Conservation (phyloP, 1,140 invertebrate genomes). For the Cepaea nemoralis region DNA sequence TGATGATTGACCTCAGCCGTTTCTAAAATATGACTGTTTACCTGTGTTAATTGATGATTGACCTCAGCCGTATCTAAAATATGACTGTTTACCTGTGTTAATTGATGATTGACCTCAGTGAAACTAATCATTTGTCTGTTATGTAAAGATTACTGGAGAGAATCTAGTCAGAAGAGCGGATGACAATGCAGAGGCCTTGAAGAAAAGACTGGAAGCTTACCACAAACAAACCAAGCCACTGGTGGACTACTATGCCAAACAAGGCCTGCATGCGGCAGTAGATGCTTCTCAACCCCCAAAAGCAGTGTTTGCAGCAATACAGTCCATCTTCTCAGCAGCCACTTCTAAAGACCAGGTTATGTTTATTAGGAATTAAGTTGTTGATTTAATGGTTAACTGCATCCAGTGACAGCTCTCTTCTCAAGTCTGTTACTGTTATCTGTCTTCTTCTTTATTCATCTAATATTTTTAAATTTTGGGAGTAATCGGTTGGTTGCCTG, state of each 20-base stretch:
- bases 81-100: too few species aligned
- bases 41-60: too few species aligned
- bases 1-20: too few species aligned
- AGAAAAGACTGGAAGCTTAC: slow-evolving; percentile 88
- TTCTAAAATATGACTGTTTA: too few species aligned
- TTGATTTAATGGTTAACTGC: background rate
- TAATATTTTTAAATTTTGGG: too few species aligned
- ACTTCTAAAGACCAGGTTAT: slow-evolving; percentile 71
- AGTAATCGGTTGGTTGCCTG: too few species aligned
- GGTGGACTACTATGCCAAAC: slow-evolving; percentile 86
- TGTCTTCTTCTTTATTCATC: too few species aligned
- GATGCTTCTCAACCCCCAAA: slow-evolving; percentile 72
- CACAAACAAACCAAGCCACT: slow-evolving; percentile 90
- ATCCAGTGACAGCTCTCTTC: too few species aligned
- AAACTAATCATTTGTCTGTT: background rate
- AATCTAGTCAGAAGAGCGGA: slow-evolving; percentile 88
- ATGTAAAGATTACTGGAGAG: slow-evolving; percentile 79
- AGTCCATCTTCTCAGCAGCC: slow-evolving; percentile 68
- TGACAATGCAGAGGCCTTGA: slow-evolving; percentile 91
- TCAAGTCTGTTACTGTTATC: too few species aligned
- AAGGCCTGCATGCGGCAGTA: slow-evolving; percentile 71
- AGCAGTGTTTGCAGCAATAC: slow-evolving; percentile 71
- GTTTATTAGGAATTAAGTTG: slow-evolving; percentile 35
- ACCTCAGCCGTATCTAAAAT: too few species aligned
- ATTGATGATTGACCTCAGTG: too few species aligned